Conservation (phyloP, 2,888 invertebrate genomes). For the Chydorus sphaericus region DNA sequence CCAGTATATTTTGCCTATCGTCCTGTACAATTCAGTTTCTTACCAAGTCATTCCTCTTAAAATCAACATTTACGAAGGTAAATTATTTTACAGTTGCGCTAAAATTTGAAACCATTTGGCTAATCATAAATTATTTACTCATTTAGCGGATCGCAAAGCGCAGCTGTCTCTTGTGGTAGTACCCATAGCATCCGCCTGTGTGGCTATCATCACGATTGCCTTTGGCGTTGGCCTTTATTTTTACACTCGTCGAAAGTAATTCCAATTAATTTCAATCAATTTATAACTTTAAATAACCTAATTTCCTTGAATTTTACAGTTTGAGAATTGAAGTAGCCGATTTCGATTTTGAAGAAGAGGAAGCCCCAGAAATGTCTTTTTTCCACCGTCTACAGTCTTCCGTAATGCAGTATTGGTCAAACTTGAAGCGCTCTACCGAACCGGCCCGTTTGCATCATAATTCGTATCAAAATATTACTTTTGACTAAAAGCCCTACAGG, state of each 20-base stretch:
- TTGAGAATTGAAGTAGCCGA: slow-evolving; percentile 14
- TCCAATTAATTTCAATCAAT: background rate
- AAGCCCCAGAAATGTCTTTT: slow-evolving; percentile 10
- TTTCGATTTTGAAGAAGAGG: slow-evolving; percentile 13
- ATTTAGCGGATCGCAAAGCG: slow-evolving; percentile 6
- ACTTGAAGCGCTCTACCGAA: background rate
- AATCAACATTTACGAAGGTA: slow-evolving; percentile 13
- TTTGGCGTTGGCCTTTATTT: slow-evolving; percentile 14
- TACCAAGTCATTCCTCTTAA: slow-evolving; percentile 7
- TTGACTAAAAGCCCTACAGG: background rate
- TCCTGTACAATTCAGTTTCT: slow-evolving; percentile 8
- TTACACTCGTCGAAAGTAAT: slow-evolving; percentile 7
- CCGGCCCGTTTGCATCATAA: background rate
- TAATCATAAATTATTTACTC: background rate
- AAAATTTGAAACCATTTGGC: background rate
- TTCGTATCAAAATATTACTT: background rate
- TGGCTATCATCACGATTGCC: slow-evolving; percentile 13
- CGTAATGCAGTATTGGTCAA: background rate
- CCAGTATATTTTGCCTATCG: slow-evolving; percentile 9
- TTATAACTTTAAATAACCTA: background rate
- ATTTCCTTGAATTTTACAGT: background rate
- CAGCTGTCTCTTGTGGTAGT: slow-evolving; percentile 13
- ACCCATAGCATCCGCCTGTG: slow-evolving; percentile 13
- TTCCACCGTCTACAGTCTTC: slow-evolving; percentile 2
- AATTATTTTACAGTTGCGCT: background rate